Base-by-base conservation (phyloP, 1,140 invertebrate genomes). In the Augochlora pura region DNA sequence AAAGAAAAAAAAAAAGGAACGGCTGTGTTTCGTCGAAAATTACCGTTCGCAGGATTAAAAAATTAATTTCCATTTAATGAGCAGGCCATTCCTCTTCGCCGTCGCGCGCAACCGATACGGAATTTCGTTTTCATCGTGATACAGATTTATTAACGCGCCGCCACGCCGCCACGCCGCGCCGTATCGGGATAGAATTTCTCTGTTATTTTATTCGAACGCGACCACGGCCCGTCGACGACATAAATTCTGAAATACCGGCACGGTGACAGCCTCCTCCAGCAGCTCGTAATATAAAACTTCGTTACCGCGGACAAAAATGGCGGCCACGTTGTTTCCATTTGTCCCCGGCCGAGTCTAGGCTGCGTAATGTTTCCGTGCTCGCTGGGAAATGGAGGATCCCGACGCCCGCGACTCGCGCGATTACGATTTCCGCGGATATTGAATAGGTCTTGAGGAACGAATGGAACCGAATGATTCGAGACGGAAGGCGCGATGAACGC, bases 201-300 rank as follows among this genome's bases (percentile, higher is more conserved):
- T 39, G 68, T 70, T 59, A 59, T 71, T 71, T 73, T 64, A 63
- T 73, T 64, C 46, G 25, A 38, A 38, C 62, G 18, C 16, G 14
- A 14, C 14, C 46, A 10, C 38, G 16, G n/a, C 42, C 42, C 42
- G 42, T 21, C 25, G 62, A n/a, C 23, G 27, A 73, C 46, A 64
- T 73, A 73, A 73, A 64, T 73, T 54, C 32, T 42, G 12, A 18
- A n/a, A 27, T 1, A 10, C 54, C 54, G 21, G 6, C 18, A 57
- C 27, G 21, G 21, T 57, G 32, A 74, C 72, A 74, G 14, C 27
- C 32, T 54, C n/a, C 63, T 65, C 46, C 62, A 39, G 1, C 62
- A 39, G 1, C 42, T 39, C 27, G 72, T 57, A 42, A 54, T 65
- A 74, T 52, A 74, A 74, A 74, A 65, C 62, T 73, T 73, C 59